phyloP scores from a whole-genome alignment of 2,797 vertebrate genomes.

The Brachyrhaphis roseni region DNA sequence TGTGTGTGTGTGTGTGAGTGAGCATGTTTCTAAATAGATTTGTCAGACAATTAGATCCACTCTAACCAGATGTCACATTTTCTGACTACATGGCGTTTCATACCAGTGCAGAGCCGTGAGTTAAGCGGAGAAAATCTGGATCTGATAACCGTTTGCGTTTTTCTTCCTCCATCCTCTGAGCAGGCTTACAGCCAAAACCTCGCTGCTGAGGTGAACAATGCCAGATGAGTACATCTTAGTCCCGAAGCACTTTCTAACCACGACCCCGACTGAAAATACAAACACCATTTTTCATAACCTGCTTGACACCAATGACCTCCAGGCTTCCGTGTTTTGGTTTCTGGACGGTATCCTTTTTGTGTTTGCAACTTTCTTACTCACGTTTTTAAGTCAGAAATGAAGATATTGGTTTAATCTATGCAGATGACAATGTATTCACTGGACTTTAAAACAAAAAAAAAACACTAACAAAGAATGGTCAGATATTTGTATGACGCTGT shows the following conservation, averaged over 20 bases:
- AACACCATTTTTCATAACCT: conserved; percentile 5
- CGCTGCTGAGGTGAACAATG: conserved; percentile 37
- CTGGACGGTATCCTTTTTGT: not conserved
- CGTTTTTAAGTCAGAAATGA: not conserved
- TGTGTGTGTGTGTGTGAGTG: not conserved
- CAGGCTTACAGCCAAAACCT: conserved; percentile 34
- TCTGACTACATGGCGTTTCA: conserved; percentile 46
- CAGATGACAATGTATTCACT: not conserved
- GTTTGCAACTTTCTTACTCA: not conserved
- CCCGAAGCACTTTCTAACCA: conserved; percentile 36
- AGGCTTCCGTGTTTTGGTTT: not conserved
- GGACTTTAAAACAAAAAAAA: not conserved
- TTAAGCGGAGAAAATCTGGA: conserved; percentile 39
- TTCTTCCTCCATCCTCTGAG: conserved; percentile 24
- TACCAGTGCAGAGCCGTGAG: conserved; percentile 26
- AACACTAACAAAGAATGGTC: not conserved
- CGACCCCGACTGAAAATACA: conserved; percentile 16
- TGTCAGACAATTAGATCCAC: conserved; percentile 60
- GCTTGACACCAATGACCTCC: not conserved
- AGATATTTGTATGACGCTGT: too few species aligned
- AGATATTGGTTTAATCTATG: not conserved
- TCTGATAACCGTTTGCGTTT: conserved; percentile 31
- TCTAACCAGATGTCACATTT: conserved; percentile 63
- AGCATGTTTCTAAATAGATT: conserved; percentile 40
- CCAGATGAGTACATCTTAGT: conserved; percentile 36